Evolutionary conservation across 2,113 vertebrate genomes (phyloP).

Genomic region (Syngnathoides biaculeatus): DNA sequence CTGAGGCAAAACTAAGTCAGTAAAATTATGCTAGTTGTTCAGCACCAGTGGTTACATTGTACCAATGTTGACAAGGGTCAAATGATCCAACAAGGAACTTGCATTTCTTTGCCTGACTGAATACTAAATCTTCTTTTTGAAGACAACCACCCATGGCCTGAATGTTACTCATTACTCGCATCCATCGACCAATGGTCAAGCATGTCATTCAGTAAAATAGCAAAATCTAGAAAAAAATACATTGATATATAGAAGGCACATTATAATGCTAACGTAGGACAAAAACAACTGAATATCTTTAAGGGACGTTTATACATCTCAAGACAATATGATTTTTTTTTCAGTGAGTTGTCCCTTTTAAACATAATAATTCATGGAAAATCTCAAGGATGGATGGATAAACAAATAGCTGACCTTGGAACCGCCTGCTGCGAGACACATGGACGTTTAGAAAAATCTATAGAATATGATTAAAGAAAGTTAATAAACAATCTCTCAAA

Average conservation of each 20-base stretch:
- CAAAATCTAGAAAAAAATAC: no score
- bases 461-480: background rate
- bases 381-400: background rate
- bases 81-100: background rate
- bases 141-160: background rate
- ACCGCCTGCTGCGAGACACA: background rate
- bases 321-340: background rate
- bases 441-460: background rate
- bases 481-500: background rate
- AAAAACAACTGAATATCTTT: background rate
- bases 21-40: no score
- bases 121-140: background rate
- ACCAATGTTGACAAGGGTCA: background rate
- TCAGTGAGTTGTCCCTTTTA: background rate
- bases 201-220: background rate
- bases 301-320: background rate
- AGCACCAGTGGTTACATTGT: background rate
- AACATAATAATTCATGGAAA: background rate
- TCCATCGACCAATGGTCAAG: background rate
- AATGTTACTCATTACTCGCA: background rate
- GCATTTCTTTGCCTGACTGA: background rate
- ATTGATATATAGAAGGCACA: constrained; percentile 50
- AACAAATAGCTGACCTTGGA: background rate
- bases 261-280: constrained; percentile 7
- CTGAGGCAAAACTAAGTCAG: background rate